Evolutionary conservation across 2,113 vertebrate species (phyloP).

Genomic region (Bubo scandiacus): DNA sequence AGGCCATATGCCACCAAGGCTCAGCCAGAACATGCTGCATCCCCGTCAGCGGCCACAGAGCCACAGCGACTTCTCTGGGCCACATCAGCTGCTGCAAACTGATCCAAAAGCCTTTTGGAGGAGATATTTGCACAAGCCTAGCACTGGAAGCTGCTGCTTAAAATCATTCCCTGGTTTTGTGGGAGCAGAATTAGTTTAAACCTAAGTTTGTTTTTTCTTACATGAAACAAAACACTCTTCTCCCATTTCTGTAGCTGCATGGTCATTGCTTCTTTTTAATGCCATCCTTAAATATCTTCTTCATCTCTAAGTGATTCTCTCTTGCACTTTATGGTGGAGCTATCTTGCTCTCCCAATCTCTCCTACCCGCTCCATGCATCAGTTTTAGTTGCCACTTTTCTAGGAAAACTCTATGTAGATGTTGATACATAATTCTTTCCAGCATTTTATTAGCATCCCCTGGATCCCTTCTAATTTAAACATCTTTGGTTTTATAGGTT

Average conservation of each 20-base stretch:
- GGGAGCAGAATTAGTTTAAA: neutral
- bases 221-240: neutral
- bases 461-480: neutral
- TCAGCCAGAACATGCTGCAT: neutral
- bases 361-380: neutral
- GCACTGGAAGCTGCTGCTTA: neutral
- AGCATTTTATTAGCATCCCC: neutral
- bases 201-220: neutral
- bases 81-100: neutral
- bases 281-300: neutral
- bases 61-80: neutral
- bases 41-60: fast-evolving
- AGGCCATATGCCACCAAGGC: neutral
- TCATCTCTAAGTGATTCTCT: neutral
- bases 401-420: neutral
- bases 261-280: neutral
- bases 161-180: neutral
- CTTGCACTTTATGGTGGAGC: neutral
- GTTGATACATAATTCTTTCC: neutral
- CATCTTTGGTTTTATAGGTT: neutral
- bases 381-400: neutral
- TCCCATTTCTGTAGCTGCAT: neutral
- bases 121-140: neutral
- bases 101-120: neutral
- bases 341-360: neutral